Conservation (phyloP, 1,140 invertebrate species). For the Zaprionus ornatus region DNA sequence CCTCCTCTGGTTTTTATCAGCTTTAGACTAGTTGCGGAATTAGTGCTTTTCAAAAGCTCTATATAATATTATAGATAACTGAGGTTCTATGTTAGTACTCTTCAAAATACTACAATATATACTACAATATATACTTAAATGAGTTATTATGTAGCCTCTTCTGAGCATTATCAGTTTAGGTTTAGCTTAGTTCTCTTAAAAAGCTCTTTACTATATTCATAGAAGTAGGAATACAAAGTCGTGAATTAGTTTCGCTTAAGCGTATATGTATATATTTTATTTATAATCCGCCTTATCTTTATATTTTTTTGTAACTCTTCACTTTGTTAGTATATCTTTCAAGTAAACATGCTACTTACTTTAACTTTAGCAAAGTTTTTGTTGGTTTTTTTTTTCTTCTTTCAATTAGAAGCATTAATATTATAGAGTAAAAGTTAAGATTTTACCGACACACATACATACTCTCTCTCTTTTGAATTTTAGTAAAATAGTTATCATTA, state of each 20-base stretch:
- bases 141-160: too few species aligned
- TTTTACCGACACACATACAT: constrained; percentile 63
- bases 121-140: too few species aligned
- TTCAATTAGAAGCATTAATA: constrained; percentile 58
- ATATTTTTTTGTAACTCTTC: constrained; percentile 31
- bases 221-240: constrained; percentile 16
- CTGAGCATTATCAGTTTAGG: not conserved
- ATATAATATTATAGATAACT: too few species aligned
- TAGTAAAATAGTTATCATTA: constrained; percentile 60
- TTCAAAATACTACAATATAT: too few species aligned
- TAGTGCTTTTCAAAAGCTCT: too few species aligned
- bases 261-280: constrained; percentile 38
- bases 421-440: constrained; percentile 48
- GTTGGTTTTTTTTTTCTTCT: constrained; percentile 21
- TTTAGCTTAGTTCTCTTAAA: not conserved
- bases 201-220: too few species aligned
- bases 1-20: too few species aligned
- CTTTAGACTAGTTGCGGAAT: too few species aligned
- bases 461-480: constrained; percentile 45
- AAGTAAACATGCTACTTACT: constrained; percentile 71
- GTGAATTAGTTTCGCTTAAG: constrained; percentile 24
- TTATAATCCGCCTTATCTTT: constrained; percentile 49
- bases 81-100: too few species aligned
- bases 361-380: constrained; percentile 61
- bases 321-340: constrained; percentile 49